phyloP scores from a whole-genome alignment of 1,140 invertebrate genomes.

The Potamilus streckersoni region DNA sequence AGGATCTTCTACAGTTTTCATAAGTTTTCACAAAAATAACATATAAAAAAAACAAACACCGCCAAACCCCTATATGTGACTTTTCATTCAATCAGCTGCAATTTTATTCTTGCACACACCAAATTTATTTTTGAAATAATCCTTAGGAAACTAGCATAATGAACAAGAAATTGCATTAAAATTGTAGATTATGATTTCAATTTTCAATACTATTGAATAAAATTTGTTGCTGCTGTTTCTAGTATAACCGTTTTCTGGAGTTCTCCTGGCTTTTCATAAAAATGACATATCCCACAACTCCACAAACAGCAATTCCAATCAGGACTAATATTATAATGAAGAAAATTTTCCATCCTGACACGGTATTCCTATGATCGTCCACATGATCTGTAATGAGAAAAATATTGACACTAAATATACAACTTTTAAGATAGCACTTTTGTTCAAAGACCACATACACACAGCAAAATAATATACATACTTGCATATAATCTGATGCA shows the following conservation, averaged over 20 bases:
- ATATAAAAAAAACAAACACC: too few species aligned
- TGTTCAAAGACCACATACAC: neutral
- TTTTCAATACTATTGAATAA: too few species aligned
- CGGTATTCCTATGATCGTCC: slow-evolving; percentile 83
- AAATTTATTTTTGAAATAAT: too few species aligned
- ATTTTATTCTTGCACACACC: too few species aligned
- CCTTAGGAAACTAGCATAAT: too few species aligned
- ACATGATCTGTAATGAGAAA: slow-evolving; percentile 78
- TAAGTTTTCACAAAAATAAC: too few species aligned
- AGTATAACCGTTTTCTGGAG: slow-evolving; percentile 91
- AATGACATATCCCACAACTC: slow-evolving; percentile 88
- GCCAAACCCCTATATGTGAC: too few species aligned
- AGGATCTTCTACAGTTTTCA: too few species aligned
- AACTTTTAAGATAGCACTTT: neutral
- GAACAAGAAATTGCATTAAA: too few species aligned
- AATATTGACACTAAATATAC: slow-evolving; percentile 19
- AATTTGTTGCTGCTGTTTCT: neutral
- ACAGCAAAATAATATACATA: neutral
- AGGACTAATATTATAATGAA: slow-evolving; percentile 84
- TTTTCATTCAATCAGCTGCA: too few species aligned
- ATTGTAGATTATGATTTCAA: too few species aligned
- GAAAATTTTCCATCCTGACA: slow-evolving; percentile 90
- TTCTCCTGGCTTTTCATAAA: slow-evolving; percentile 93
- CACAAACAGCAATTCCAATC: slow-evolving; percentile 80
- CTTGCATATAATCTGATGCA: too few species aligned